Evolutionary conservation across 2,797 vertebrate species (phyloP), one percentile per base, ranked within the genome.

Genomic region (Podargus strigoides): DNA sequence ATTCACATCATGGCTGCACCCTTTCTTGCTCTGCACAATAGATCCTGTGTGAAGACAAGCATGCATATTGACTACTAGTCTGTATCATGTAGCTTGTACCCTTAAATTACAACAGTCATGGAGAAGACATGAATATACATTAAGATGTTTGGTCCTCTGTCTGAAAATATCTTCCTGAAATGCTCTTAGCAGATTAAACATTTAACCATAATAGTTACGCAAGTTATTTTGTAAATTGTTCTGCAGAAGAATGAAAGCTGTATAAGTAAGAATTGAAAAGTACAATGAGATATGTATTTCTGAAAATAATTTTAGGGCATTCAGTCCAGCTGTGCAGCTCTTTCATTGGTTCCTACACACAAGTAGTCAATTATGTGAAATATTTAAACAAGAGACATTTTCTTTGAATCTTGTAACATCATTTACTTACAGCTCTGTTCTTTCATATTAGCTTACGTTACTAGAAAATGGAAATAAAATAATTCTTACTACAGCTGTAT

Each of bases 371-470:
- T 92, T 97, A 90, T 87, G 30, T 89, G 74, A 94, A 85, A 90
- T 75, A 97, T 96, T 96, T 86, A 91, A 96, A 92, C 74, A 96
- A 96, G 80, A 70, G 73, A 46, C 56, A 87, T 67, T 79, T 81
- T 96, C 85, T 92, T 94, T 67, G 55, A 94, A 94, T 87, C 39
- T 87, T 39, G 58, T 68, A 87, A 87, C 36, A 78, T 50, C 37
- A 20, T 95, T 96, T 95, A 63, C 62, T 82, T 82, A 82, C 46
- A 97, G 44, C 53, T 74, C 79, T 87, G 5, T 49, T 70, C 39
- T 96, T 96, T 95, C 64, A 42, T 89, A 72, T 81, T 91, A 81
- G 47, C 68, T 96, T 94, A 91, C 6, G 26, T 87, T 94, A 79
- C 47, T 92, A 68, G 59, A 78, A 93, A 75, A 89, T 69, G 64